phyloP scores from a whole-genome alignment of 2,113 vertebrate species.

The Falco punctatus region DNA sequence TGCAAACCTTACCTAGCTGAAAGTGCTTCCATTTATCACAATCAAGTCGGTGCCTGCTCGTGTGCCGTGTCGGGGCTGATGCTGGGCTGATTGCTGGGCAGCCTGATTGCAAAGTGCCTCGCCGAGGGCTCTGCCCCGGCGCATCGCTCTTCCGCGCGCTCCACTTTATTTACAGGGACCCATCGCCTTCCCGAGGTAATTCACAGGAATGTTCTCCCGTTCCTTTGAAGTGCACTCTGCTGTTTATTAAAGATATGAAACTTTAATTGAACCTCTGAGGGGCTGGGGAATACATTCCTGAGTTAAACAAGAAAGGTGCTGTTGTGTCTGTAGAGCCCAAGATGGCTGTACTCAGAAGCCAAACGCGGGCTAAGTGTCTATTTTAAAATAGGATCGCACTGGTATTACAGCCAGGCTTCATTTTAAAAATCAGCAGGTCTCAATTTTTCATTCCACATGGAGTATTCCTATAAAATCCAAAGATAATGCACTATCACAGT shows the following conservation, averaged over 20 bases:
- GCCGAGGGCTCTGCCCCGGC: background rate
- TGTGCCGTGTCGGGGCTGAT: background rate
- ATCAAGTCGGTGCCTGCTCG: background rate
- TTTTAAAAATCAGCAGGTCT: background rate
- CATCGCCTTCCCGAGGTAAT: background rate
- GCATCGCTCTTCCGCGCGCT: background rate
- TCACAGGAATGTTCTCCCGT: background rate
- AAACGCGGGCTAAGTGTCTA: background rate
- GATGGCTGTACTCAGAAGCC: background rate
- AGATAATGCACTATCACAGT: background rate
- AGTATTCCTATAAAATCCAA: background rate
- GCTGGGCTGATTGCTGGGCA: background rate
- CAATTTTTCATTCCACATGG: background rate
- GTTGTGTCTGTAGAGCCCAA: background rate
- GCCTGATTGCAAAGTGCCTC: background rate
- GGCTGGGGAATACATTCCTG: background rate
- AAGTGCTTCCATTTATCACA: background rate
- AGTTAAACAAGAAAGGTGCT: background rate
- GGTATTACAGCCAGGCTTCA: background rate
- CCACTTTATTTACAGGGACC: background rate
- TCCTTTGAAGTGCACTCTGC: slow-evolving; percentile 14
- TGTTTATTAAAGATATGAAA: slow-evolving; percentile 27
- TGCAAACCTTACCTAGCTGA: background rate
- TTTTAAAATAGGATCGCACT: background rate
- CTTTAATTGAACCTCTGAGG: slow-evolving; percentile 7